A percentile compares a stretch with the other conserved stretches of the same genome.
phyloP scores from a whole-genome alignment of 2,113 vertebrate genomes.

The Amphiprion percula region DNA sequence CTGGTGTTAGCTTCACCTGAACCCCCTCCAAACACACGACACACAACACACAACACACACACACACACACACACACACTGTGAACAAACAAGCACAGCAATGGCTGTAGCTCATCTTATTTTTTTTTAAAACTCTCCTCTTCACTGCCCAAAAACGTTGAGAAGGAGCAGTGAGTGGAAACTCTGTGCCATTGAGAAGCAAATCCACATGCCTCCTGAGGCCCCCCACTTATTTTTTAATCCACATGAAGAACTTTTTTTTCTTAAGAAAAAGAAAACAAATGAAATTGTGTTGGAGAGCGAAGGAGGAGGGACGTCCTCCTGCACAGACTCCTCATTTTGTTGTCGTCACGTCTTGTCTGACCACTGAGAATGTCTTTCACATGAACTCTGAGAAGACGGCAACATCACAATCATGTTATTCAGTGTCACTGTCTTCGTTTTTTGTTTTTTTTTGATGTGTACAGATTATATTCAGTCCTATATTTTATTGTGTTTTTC shows the following conservation, averaged over 20 bases:
- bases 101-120: slow-evolving; percentile 80
- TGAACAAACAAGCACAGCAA: slow-evolving; percentile 84
- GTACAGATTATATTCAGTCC: slow-evolving; percentile 78
- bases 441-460: slow-evolving; percentile 43
- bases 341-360: slow-evolving; percentile 74
- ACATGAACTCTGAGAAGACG: slow-evolving; percentile 70
- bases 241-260: slow-evolving; percentile 74
- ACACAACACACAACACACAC: not conserved
- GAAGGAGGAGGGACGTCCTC: slow-evolving; percentile 77
- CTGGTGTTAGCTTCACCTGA: slow-evolving; percentile 90
- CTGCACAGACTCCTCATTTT: slow-evolving; percentile 26
- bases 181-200: slow-evolving; percentile 89
- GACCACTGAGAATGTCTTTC: slow-evolving; percentile 92
- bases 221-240: slow-evolving; percentile 68
- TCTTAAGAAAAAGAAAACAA: slow-evolving; percentile 46
- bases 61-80: slow-evolving; percentile 79
- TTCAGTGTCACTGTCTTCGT: slow-evolving; percentile 61
- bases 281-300: slow-evolving; percentile 54
- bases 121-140: slow-evolving; percentile 64
- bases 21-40: slow-evolving; percentile 71
- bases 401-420: slow-evolving; percentile 66
- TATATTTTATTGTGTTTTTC: slow-evolving; percentile 65
- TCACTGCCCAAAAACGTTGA: slow-evolving; percentile 56
- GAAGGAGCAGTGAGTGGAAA: slow-evolving; percentile 51
- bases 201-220: slow-evolving; percentile 45